Evolutionary conservation across 1,140 invertebrate genomes (phyloP).

Genomic region (Paramacrobiotus metropolitanus): DNA sequence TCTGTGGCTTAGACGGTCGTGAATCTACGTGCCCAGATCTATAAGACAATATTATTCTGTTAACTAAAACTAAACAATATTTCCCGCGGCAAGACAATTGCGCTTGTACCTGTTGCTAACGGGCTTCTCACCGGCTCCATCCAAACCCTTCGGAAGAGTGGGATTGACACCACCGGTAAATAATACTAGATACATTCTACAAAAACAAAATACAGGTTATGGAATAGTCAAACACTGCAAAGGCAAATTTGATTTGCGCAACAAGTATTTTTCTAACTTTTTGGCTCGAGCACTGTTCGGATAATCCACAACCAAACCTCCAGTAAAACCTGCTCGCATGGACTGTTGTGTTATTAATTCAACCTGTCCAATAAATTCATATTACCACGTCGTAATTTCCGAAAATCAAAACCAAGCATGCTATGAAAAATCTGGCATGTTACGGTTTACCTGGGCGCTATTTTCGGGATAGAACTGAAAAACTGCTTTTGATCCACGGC

Average conservation of each 20-base stretch:
- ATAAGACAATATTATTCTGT: neutral
- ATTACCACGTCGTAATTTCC: too few species aligned
- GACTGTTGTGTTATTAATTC: constrained; percentile 80
- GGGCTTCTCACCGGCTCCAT: constrained; percentile 17
- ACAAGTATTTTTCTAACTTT: constrained; percentile 23
- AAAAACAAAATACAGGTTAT: constrained; percentile 8
- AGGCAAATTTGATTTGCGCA: neutral
- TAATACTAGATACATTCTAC: constrained; percentile 61
- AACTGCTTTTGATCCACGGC: constrained; percentile 60
- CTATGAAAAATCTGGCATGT: constrained; percentile 30
- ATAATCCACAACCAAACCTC: constrained; percentile 64
- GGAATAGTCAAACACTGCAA: constrained; percentile 3
- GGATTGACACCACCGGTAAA: constrained; percentile 53
- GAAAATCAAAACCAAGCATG: neutral
- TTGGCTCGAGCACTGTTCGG: constrained; percentile 94
- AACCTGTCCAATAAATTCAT: constrained; percentile 27
- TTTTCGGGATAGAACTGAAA: constrained; percentile 99
- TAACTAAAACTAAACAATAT: neutral
- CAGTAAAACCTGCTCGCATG: constrained; percentile 87
- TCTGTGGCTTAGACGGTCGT: constrained; percentile 40
- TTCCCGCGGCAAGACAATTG: neutral
- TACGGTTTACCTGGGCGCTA: constrained; percentile 39
- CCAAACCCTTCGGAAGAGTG: constrained; percentile 26
- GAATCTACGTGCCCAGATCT: constrained; percentile 11
- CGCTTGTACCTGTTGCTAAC: neutral